phyloP scores from a whole-genome alignment of 2,888 invertebrate genomes.

The Priocnemis perturbator region DNA sequence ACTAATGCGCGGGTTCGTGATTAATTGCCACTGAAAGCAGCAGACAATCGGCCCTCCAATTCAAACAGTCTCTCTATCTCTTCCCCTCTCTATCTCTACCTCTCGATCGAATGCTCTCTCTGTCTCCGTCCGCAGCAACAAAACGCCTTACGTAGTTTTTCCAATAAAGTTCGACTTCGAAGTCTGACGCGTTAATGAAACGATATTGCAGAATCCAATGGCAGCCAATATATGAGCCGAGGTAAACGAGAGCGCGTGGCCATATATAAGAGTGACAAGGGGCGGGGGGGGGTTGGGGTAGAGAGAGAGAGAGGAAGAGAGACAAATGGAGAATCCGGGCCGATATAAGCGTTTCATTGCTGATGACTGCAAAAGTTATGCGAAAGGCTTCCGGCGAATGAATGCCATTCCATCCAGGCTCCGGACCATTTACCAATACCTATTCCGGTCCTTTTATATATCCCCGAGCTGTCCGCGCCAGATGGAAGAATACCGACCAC shows the following conservation, averaged over 20 bases:
- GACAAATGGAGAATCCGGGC: constrained; percentile 23
- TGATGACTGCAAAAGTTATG: constrained; percentile 55
- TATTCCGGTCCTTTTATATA: constrained; percentile 23
- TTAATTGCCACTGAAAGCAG: too few species aligned
- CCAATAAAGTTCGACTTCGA: constrained; percentile 35
- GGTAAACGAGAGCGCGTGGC: constrained; percentile 9
- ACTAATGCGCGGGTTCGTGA: too few species aligned
- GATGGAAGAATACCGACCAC: constrained; percentile 37
- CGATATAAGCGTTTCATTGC: constrained; percentile 45
- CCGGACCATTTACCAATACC: constrained; percentile 37
- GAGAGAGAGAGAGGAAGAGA: neutral
- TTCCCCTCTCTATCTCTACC: too few species aligned
- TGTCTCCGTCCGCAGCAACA: neutral
- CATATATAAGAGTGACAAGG: too few species aligned
- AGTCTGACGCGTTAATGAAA: constrained; percentile 44
- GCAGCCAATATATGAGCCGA: constrained; percentile 35
- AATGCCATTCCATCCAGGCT: constrained; percentile 43
- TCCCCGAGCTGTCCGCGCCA: constrained; percentile 28
- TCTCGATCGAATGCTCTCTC: neutral
- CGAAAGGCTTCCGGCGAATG: constrained; percentile 48
- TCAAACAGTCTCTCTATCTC: neutral
- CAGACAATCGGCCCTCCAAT: too few species aligned
- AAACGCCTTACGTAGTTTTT: constrained; percentile 11
- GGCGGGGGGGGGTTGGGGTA: too few species aligned
- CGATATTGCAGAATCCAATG: constrained; percentile 40